Evolutionary conservation across 2,113 vertebrate genomes (phyloP).

Genomic region (Oreochromis tanganicae): DNA sequence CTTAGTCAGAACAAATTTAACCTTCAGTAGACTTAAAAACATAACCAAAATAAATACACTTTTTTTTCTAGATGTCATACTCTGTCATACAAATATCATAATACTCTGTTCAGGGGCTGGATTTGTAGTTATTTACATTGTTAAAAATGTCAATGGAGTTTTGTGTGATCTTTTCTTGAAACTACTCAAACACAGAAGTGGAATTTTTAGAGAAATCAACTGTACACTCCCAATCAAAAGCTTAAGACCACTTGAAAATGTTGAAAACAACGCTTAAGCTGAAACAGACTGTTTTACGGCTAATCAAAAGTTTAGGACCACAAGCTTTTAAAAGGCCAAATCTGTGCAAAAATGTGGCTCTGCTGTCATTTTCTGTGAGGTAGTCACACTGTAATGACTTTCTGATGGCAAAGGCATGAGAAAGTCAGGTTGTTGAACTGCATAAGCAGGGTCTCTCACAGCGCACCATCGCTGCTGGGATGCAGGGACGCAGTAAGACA

Average conservation of each 20-base stretch:
- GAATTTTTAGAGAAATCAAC: neutral
- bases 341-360: neutral
- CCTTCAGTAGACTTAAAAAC: neutral
- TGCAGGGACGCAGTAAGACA: accelerated
- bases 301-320: neutral
- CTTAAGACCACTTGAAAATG: neutral
- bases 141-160: neutral
- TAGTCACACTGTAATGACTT: neutral
- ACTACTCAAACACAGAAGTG: neutral
- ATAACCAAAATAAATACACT: neutral
- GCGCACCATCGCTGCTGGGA: neutral
- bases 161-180: neutral
- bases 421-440: neutral
- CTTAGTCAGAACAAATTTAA: neutral
- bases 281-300: neutral
- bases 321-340: neutral
- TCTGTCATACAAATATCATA: too few relatives aligned
- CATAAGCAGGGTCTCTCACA: neutral
- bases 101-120: neutral
- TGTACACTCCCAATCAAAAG: neutral
- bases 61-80: neutral
- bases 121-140: neutral
- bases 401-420: neutral
- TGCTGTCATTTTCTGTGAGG: neutral
- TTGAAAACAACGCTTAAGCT: neutral